phyloP scores from a whole-genome alignment of 2,888 invertebrate genomes.

The Drosophila fulvimacula region DNA sequence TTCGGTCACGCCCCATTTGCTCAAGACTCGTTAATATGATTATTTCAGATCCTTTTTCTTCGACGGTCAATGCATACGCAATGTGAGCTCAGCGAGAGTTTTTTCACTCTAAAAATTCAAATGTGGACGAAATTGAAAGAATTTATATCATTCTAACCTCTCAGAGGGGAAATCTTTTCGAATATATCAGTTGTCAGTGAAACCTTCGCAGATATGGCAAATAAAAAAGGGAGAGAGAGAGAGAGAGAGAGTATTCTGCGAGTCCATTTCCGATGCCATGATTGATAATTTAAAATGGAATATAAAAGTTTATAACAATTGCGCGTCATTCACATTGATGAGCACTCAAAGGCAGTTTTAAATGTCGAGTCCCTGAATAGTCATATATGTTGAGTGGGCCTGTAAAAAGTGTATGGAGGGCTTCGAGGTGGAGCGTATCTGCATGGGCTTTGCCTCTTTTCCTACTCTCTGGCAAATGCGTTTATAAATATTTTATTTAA shows the following conservation, averaged over 20 bases:
- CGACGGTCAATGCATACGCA: conserved; percentile 23
- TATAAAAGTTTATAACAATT: conserved; percentile 13
- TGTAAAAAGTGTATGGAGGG: conserved; percentile 26
- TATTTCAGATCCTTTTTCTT: conserved; percentile 44
- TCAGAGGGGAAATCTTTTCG: neutral
- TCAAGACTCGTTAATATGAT: conserved; percentile 63
- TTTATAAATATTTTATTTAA: conserved; percentile 82
- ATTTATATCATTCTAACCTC: neutral
- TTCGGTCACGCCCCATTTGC: conserved; percentile 55
- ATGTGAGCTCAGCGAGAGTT: neutral
- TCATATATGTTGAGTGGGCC: conserved; percentile 6
- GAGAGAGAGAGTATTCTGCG: neutral
- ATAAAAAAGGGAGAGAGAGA: too few species aligned
- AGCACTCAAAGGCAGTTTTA: neutral
- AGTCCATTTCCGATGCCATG: neutral
- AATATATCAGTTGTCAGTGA: conserved; percentile 1
- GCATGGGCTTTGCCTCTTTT: conserved; percentile 10
- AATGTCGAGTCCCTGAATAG: conserved; percentile 21
- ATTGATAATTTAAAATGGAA: conserved; percentile 8
- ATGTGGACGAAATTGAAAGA: neutral
- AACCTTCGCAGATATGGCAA: neutral
- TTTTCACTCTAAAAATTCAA: neutral
- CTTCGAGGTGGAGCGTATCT: conserved; percentile 27
- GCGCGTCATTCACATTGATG: conserved; percentile 20
- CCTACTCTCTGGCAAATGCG: conserved; percentile 50